These are phyloP conservation scores for Oreotrochilus melanogaster DNA, from an alignment of 2,113 vertebrate genomes.

Conservation along the genomic window DNA sequence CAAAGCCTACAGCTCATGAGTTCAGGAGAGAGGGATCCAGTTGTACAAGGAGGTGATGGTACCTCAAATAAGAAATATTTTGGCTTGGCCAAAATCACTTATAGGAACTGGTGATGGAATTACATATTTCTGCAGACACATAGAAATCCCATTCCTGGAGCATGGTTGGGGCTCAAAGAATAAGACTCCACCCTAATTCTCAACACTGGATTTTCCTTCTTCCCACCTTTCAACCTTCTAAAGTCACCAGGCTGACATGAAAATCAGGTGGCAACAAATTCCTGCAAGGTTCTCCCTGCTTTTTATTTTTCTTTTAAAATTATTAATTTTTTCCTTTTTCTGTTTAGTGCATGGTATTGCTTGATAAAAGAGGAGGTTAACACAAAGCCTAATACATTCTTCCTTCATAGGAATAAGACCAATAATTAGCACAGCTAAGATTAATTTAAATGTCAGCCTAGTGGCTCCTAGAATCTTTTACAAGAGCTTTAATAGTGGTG, in stretches of 20 bases:
- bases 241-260: background rate
- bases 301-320: background rate
- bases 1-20: background rate
- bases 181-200: background rate
- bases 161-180: background rate
- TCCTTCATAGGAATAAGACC: background rate
- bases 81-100: background rate
- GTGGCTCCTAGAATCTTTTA: slow-evolving; percentile 28
- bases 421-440: slow-evolving; percentile 2
- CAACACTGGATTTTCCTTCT: background rate
- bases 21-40: background rate
- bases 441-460: slow-evolving; percentile 38
- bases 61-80: background rate
- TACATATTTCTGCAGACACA: background rate
- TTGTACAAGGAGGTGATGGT: background rate
- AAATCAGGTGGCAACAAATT: background rate
- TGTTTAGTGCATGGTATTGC: background rate
- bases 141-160: background rate
- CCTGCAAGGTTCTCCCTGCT: too few relatives aligned
- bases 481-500: background rate
- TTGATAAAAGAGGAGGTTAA: background rate
- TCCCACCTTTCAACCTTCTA: background rate
- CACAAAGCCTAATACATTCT: background rate
- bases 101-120: background rate
- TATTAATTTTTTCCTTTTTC: background rate